Evolutionary conservation across 2,113 vertebrate genomes (phyloP).

Genomic region (Oceanites oceanicus): DNA sequence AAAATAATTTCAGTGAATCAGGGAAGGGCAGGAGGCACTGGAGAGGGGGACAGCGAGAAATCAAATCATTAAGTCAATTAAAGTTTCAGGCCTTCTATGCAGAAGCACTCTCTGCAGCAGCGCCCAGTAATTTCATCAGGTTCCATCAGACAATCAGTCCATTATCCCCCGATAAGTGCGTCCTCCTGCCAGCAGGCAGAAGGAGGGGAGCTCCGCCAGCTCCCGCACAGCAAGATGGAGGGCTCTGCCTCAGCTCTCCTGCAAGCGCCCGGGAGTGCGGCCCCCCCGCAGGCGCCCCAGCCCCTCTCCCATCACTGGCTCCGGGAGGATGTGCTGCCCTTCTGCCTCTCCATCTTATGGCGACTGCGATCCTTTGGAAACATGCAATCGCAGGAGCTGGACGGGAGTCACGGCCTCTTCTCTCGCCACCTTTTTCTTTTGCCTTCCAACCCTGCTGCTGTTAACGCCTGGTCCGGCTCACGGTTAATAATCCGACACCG

Average conservation of each 20-base stretch:
- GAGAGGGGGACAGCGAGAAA: neutral
- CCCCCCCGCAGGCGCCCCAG: neutral
- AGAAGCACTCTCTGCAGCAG: conserved; percentile 19
- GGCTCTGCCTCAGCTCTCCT: conserved; percentile 4
- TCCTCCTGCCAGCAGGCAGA: conserved; percentile 24
- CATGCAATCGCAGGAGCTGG: neutral
- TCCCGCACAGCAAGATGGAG: conserved; percentile 43
- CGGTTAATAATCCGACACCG: neutral
- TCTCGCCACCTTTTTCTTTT: neutral
- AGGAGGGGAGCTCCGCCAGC: conserved; percentile 18
- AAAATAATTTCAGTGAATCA: conserved; percentile 26
- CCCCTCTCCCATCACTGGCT: neutral
- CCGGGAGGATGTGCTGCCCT: neutral
- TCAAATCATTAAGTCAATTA: conserved; percentile 54
- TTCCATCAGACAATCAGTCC: conserved; percentile 36
- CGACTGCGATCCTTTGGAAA: neutral
- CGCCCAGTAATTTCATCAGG: conserved; percentile 53
- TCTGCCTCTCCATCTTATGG: neutral
- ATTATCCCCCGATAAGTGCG: conserved; percentile 41
- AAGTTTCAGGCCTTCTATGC: conserved; percentile 15
- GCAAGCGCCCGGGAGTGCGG: neutral
- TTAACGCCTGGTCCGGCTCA: neutral
- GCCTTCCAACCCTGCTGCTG: neutral
- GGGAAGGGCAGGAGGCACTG: conserved; percentile 9
- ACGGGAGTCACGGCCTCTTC: neutral